Percentiles rank a stretch among this genome's conserved stretches.
Evolutionary conservation across 2,113 vertebrate genomes (phyloP).

Genomic region (Alaudala cheleensis): DNA sequence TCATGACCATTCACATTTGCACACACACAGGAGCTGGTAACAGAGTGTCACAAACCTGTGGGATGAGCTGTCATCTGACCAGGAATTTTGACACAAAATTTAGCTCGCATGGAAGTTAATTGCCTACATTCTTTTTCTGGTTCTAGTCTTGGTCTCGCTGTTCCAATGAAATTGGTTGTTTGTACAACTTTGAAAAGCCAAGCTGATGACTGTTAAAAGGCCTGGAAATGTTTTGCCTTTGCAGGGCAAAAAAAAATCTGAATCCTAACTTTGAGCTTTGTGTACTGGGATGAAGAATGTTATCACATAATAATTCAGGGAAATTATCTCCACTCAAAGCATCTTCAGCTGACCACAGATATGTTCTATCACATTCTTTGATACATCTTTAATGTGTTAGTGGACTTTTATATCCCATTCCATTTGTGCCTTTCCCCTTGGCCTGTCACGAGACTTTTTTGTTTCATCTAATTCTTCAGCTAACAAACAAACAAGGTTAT

Average conservation of each 20-base stretch:
- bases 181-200: not conserved
- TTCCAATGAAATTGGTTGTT: not conserved
- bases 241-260: not conserved
- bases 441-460: not conserved
- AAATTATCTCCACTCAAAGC: slow-evolving; percentile 36
- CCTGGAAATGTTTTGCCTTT: slow-evolving; percentile 1
- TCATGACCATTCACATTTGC: not conserved
- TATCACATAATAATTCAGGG: slow-evolving; percentile 53
- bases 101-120: not conserved
- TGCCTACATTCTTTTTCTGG: not conserved
- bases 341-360: slow-evolving; percentile 47
- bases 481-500: not conserved
- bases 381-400: slow-evolving; percentile 50
- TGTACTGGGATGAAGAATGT: slow-evolving; percentile 3
- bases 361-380: slow-evolving; percentile 22
- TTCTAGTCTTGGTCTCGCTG: not conserved
- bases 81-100: not conserved
- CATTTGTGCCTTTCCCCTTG: slow-evolving; percentile 15
- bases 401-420: slow-evolving; percentile 14
- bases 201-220: not conserved
- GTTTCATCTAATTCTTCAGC: slow-evolving; percentile 3
- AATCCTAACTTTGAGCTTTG: slow-evolving; percentile 9
- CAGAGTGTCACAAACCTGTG: not conserved
- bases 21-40: not conserved
- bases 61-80: not conserved